Base-by-base conservation (phyloP, 2,113 vertebrate genomes). In the Leucosticte australis region DNA sequence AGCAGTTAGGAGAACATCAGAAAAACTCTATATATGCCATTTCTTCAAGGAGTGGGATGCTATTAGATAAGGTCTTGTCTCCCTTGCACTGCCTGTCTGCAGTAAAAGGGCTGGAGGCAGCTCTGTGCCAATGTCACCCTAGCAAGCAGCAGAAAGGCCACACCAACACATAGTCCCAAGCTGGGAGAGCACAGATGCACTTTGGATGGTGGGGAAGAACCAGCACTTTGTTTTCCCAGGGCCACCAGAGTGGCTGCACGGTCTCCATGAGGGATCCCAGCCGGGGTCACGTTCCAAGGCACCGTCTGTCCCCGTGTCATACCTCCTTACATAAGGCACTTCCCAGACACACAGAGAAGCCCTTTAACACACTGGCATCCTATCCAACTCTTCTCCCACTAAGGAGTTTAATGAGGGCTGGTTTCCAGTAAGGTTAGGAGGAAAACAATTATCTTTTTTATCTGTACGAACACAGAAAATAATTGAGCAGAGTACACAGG, bases 371-470 rank as follows among this genome's bases (percentile, higher is more conserved):
- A 2, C 57, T 76, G 50, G 28, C 49, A 64, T 83, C 56, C 69
- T 35, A 53, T 26, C 70, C 81, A 87, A 39, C 2, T 42, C 62
- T 69, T 41, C 46, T 82, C 44, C 35, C 47, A 59, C 28, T 57
- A 79, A 21, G 33, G 56, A 59, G 14, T 63, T 92, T 96, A 96
- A 96, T 87, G 78, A 96, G 87, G 63, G 27, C 41, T 90, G 53
- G 59, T 95, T 92, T 60, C 73, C 59, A 91, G 69, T n/a, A 70
- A 77, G 60, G 57, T 87, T 70, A 88, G 53, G 64, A 91, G 26
- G 71, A 67, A 92, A 95, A 93, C 81, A 95, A 92, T 79, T 47
- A 28, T 10, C 63, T 91, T 87, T 91, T 83, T 89, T 78, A 79
- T 90, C 39, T 65, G 30, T n/a, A 73, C 9, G 53, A 89, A 65